Conservation (phyloP, 2,888 invertebrate species). For the Aproaerema taeniolella region DNA sequence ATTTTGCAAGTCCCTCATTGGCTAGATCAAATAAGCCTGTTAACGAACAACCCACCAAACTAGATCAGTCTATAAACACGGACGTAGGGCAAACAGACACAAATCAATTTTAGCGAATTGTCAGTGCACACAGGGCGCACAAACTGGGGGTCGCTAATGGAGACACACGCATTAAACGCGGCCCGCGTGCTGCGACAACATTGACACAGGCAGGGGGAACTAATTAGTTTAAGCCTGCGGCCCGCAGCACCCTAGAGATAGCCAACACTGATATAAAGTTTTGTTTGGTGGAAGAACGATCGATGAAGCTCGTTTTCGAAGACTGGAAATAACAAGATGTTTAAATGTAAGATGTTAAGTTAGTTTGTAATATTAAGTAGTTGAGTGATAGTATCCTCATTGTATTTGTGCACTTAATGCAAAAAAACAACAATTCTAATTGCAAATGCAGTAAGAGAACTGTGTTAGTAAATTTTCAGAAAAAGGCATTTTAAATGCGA, state of each 20-base stretch:
- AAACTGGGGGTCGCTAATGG: slow-evolving; percentile 71
- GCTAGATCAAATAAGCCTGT: too few relatives aligned
- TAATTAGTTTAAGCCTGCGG: slow-evolving; percentile 73
- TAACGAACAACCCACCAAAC: slow-evolving; percentile 7
- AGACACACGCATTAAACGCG: slow-evolving; percentile 73
- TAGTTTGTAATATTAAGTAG: too few relatives aligned
- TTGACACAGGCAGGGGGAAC: slow-evolving; percentile 67
- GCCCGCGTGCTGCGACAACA: slow-evolving; percentile 67
- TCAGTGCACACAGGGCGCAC: slow-evolving; percentile 58
- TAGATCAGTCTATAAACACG: slow-evolving; percentile 23
- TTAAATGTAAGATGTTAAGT: neutral
- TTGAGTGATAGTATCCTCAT: too few relatives aligned
- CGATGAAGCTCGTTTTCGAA: too few relatives aligned
- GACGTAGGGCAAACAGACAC: slow-evolving; percentile 47
- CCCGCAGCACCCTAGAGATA: slow-evolving; percentile 49
- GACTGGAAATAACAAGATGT: too few relatives aligned
- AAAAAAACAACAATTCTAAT: too few relatives aligned
- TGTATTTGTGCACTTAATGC: too few relatives aligned
- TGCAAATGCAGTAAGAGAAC: too few relatives aligned
- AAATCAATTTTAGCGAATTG: slow-evolving; percentile 74
- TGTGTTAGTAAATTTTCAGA: too few relatives aligned
- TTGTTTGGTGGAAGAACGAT: neutral
- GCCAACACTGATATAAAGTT: slow-evolving; percentile 8
- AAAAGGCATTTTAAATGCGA: too few relatives aligned
- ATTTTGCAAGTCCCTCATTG: too few relatives aligned